These are phyloP conservation scores for Umimayanthus chanpuru DNA, from an alignment of 92 coral and sea anemone genomes.

Conservation along the genomic window DNA sequence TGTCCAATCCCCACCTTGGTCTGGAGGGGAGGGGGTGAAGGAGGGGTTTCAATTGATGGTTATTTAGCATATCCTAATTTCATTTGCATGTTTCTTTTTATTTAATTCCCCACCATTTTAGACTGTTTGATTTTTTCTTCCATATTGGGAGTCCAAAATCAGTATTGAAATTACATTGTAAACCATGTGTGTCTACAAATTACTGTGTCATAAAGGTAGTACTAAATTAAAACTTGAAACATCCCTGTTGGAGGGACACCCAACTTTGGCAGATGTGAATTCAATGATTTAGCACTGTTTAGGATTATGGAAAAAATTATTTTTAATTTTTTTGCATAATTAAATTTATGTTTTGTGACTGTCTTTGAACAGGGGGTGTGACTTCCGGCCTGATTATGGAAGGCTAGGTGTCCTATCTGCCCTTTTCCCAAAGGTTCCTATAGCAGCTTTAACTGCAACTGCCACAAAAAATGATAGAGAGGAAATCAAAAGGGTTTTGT, in stretches of 20 bases:
- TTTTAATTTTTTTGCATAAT: background rate
- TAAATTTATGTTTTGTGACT: background rate
- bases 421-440: slow-evolving; percentile 2
- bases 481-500: slow-evolving; percentile 2
- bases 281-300: background rate
- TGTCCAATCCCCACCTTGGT: too few relatives aligned
- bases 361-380: slow-evolving; percentile 17
- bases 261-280: background rate
- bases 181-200: background rate
- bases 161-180: background rate
- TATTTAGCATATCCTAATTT: background rate
- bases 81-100: background rate
- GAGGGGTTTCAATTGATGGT: too few relatives aligned
- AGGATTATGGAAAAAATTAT: background rate
- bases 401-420: slow-evolving; percentile 12
- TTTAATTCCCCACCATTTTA: background rate
- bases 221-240: background rate
- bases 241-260: background rate
- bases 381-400: slow-evolving; percentile 22
- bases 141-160: background rate
- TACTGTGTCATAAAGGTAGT: background rate
- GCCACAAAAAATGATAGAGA: slow-evolving; percentile 15
- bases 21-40: too few relatives aligned
- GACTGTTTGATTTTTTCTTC: background rate
- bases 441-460: slow-evolving; percentile 22